phyloP scores from a whole-genome alignment of 2,797 vertebrate species.

The Oreochromis mossambicus region DNA sequence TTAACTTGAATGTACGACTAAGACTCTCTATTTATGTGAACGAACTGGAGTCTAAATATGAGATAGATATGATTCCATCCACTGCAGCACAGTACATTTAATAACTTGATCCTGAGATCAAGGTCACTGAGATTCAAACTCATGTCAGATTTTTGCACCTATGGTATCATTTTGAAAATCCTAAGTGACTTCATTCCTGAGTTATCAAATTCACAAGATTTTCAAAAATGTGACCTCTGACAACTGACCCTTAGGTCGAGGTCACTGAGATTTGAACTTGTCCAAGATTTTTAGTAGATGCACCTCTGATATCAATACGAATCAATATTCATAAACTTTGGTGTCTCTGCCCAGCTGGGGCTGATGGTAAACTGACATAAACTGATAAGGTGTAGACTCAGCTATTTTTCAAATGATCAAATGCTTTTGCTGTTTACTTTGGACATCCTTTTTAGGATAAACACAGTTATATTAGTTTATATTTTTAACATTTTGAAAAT shows the following conservation, averaged over 20 bases:
- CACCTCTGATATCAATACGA: neutral
- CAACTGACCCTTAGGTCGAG: too few relatives aligned
- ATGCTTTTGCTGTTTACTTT: neutral
- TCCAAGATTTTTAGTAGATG: neutral
- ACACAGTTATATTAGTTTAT: neutral
- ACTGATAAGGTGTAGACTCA: neutral
- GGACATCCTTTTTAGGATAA: neutral
- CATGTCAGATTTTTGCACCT: too few relatives aligned
- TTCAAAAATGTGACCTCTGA: too few relatives aligned
- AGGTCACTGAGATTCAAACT: too few relatives aligned
- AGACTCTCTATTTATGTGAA: neutral
- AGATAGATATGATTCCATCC: neutral
- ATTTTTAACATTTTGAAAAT: neutral
- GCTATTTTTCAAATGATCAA: neutral
- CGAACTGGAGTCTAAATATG: neutral
- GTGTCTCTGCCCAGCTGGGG: neutral
- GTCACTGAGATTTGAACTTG: neutral
- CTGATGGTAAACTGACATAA: neutral
- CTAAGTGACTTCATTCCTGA: too few relatives aligned
- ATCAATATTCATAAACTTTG: neutral
- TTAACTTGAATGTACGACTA: neutral
- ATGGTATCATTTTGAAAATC: too few relatives aligned
- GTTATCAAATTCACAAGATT: too few relatives aligned
- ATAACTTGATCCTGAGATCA: too few relatives aligned
- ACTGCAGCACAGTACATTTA: neutral